Evolutionary conservation across 1,140 invertebrate species (phyloP).

Genomic region (Brachionus asplanchnoidis): DNA sequence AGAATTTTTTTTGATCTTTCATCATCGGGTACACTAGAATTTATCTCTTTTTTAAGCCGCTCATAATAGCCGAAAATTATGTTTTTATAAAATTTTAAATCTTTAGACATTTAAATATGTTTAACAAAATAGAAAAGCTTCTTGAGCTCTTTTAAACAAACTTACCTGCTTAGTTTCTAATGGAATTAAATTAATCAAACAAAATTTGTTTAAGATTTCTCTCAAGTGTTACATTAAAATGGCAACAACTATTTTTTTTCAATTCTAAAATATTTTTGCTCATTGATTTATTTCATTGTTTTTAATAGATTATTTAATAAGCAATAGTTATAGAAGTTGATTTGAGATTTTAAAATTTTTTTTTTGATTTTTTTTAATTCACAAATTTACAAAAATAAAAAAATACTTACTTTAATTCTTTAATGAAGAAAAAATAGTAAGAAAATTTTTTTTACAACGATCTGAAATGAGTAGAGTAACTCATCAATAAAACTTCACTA

Average conservation of each 20-base stretch:
- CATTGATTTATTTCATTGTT: neutral
- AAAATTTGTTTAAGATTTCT: neutral
- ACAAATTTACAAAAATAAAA: no score
- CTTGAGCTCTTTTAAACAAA: neutral
- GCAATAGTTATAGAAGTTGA: no score
- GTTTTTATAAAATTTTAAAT: constrained; percentile 15
- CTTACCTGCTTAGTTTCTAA: neutral
- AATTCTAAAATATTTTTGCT: neutral
- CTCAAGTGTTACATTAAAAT: neutral
- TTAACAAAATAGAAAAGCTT: neutral
- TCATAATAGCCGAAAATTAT: constrained; percentile 11
- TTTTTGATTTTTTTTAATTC: no score
- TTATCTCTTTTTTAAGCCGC: neutral
- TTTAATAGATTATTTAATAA: neutral
- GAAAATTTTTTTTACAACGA: no score
- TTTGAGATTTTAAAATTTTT: no score
- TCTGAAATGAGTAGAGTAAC: no score
- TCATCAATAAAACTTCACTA: no score
- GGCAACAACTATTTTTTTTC: neutral
- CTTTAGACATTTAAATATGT: neutral
- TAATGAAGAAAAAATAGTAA: no score
- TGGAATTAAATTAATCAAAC: neutral
- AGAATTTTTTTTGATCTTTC: neutral
- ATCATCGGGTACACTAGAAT: neutral
- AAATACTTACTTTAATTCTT: no score